Evolutionary conservation across 1,140 invertebrate species (phyloP).

Genomic region (Bradynema listronoti): DNA sequence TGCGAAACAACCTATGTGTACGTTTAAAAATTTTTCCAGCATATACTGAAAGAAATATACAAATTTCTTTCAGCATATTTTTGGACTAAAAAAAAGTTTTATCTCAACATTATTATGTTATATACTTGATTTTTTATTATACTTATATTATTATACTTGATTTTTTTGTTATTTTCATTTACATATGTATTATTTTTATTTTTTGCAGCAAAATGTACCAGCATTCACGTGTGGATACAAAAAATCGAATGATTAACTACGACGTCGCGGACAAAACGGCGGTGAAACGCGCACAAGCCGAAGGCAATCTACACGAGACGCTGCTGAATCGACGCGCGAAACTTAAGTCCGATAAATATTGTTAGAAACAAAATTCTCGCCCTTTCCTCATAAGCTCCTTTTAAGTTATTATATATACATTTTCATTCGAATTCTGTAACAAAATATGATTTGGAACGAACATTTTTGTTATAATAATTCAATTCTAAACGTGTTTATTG

Average conservation of each 20-base stretch:
- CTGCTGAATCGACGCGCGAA: constrained; percentile 38
- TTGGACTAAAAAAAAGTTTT: too few relatives aligned
- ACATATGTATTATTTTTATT: background rate
- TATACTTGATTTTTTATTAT: background rate
- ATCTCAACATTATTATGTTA: too few relatives aligned
- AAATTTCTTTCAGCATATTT: too few relatives aligned
- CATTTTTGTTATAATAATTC: too few relatives aligned
- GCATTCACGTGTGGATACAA: constrained; percentile 38
- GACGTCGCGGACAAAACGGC: constrained; percentile 32
- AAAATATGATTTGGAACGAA: too few relatives aligned
- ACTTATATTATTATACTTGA: constrained; percentile 2
- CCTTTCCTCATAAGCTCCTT: too few relatives aligned
- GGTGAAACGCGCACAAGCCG: constrained; percentile 29
- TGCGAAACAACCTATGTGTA: constrained; percentile 40
- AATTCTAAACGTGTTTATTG: too few relatives aligned
- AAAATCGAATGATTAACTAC: constrained; percentile 33
- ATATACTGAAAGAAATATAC: too few relatives aligned
- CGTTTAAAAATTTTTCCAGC: too few relatives aligned
- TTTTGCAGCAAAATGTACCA: constrained; percentile 41
- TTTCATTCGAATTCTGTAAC: too few relatives aligned
- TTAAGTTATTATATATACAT: too few relatives aligned
- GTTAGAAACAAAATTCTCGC: too few relatives aligned
- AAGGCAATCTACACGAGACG: constrained; percentile 40
- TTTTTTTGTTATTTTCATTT: background rate
- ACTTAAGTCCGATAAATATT: constrained; percentile 44